These are phyloP conservation scores for Pachyramphus minor DNA, from an alignment of 2,113 vertebrate genomes.

Conservation along the genomic window DNA sequence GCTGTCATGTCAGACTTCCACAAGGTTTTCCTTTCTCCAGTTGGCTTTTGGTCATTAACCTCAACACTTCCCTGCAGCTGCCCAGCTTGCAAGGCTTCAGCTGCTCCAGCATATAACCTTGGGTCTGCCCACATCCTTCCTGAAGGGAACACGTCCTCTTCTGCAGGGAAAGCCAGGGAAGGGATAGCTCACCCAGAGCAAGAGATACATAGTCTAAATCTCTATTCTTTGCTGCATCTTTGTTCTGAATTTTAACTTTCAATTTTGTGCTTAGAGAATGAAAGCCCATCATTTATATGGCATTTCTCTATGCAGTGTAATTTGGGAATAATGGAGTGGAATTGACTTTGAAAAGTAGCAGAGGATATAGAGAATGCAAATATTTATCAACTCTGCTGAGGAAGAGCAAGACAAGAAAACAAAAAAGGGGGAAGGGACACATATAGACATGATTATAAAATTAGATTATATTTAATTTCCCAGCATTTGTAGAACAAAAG, in stretches of 20 bases:
- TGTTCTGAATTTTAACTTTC: not conserved
- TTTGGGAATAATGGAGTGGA: constrained; percentile 25
- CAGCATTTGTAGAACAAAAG: not conserved
- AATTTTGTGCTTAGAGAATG: not conserved
- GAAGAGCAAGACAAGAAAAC: not conserved
- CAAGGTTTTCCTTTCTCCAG: not conserved
- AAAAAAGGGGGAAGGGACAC: not conserved
- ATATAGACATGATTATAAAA: not conserved
- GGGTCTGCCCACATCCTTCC: not conserved
- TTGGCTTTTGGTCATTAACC: not conserved
- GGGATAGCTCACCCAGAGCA: not conserved
- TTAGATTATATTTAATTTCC: not conserved
- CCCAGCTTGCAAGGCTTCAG: not conserved
- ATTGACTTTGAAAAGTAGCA: constrained; percentile 25
- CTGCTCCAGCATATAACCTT: not conserved
- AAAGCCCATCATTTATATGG: not conserved
- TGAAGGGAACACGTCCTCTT: not conserved
- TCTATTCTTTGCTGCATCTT: not conserved
- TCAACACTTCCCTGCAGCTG: not conserved
- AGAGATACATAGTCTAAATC: not conserved
- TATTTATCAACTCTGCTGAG: not conserved
- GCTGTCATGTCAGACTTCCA: not conserved
- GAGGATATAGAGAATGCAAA: not conserved
- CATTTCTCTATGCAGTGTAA: constrained; percentile 21
- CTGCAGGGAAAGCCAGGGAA: not conserved